Percentiles rank a stretch among this genome's conserved stretches.
phyloP scores from a whole-genome alignment of 2,113 vertebrate genomes.

The Elgaria multicarinata region DNA sequence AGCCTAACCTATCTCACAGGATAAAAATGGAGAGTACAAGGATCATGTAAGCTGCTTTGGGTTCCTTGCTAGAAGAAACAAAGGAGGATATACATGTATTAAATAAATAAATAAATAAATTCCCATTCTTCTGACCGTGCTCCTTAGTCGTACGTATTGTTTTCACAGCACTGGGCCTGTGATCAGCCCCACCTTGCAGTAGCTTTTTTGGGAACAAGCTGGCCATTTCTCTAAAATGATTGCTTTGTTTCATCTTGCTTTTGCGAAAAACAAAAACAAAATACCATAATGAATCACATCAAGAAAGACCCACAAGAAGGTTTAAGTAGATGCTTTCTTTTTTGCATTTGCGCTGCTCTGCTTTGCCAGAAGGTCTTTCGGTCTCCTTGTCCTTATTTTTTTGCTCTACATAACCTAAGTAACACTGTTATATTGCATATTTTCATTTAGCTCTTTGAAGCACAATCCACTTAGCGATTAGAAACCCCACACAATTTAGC shows the following conservation, averaged over 20 bases:
- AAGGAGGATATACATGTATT: background rate
- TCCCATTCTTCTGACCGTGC: background rate
- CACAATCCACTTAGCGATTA: conserved; percentile 78
- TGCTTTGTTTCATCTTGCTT: conserved; percentile 16
- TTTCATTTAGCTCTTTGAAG: conserved; percentile 77
- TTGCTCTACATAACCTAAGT: conserved; percentile 70
- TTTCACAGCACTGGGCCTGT: background rate
- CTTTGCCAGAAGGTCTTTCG: conserved; percentile 68
- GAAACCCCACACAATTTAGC: conserved; percentile 74
- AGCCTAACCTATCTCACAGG: too few species aligned
- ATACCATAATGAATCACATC: conserved; percentile 18
- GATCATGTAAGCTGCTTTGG: too few species aligned
- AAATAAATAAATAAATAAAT: background rate
- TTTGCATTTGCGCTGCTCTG: conserved; percentile 40
- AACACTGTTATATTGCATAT: conserved; percentile 73
- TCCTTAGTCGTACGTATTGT: background rate
- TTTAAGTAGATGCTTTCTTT: conserved; percentile 43
- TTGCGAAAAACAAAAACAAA: too few species aligned
- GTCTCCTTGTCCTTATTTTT: conserved; percentile 59
- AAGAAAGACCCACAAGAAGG: conserved; percentile 44
- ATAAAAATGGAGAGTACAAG: too few species aligned
- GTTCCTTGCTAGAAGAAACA: too few species aligned
- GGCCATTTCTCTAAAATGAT: background rate
- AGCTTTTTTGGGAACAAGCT: background rate
- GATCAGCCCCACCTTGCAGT: background rate